These are phyloP conservation scores for Drosophila paramelanica DNA, from an alignment of 2,888 invertebrate genomes.

Conservation along the genomic window DNA sequence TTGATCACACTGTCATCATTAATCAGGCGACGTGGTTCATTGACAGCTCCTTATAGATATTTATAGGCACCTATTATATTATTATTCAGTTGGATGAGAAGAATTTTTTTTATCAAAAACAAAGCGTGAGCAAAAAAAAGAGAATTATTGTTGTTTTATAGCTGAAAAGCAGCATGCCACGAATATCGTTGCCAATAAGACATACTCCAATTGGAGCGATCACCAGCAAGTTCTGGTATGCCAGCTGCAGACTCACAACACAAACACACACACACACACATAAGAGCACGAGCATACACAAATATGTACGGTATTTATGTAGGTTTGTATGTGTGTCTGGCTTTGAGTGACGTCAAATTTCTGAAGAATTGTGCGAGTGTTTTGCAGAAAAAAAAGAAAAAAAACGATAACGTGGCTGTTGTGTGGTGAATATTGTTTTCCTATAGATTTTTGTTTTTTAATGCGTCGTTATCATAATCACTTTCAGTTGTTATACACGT, in stretches of 20 bases:
- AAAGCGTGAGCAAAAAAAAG: slow-evolving; percentile 9
- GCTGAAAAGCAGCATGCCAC: slow-evolving; percentile 35
- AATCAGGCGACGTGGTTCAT: slow-evolving; percentile 43
- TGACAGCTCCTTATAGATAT: slow-evolving; percentile 41
- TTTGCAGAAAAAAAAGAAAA: slow-evolving; percentile 2
- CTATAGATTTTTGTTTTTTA: slow-evolving; percentile 2
- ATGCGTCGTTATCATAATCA: slow-evolving; percentile 29
- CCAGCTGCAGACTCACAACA: slow-evolving; percentile 19
- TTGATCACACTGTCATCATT: slow-evolving; percentile 13
- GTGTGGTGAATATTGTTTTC: slow-evolving; percentile 1
- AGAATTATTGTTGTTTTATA: slow-evolving; percentile 2
- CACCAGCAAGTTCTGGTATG: slow-evolving; percentile 22
- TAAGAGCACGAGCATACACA: slow-evolving; percentile 1
- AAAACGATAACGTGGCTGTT: slow-evolving; percentile 62
- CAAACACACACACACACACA: slow-evolving; percentile 8
- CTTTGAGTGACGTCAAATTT: slow-evolving; percentile 38
- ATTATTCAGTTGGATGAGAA: slow-evolving; percentile 22
- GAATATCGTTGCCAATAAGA: slow-evolving; percentile 48
- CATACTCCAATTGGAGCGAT: slow-evolving; percentile 53
- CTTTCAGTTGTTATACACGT: slow-evolving; percentile 41
- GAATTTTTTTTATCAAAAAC: slow-evolving; percentile 11
- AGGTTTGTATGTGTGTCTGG: not conserved
- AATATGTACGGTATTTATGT: slow-evolving; percentile 1
- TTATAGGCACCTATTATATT: slow-evolving; percentile 10
- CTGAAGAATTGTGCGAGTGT: slow-evolving; percentile 27